Base-by-base conservation (phyloP, 2,797 vertebrate genomes). In the Peromyscus eremicus region DNA sequence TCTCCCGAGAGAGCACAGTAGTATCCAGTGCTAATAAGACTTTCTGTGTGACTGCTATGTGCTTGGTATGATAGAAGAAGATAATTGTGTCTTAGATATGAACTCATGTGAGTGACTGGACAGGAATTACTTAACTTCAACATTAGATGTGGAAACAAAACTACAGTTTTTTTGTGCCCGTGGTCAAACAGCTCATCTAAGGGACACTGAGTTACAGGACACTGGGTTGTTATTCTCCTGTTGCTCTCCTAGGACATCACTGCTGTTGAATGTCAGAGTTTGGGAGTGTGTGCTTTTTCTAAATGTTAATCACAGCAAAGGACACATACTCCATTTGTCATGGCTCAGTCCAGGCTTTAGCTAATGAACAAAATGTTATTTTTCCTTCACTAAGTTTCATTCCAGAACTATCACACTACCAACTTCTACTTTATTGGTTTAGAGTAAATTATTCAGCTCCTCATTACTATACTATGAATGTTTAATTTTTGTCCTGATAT, bases 391-490 rank as follows among this genome's bases (percentile, higher is more conserved):
- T 93, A 81, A 86, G 92, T 93, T 96, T 97, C 83, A 85, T 92
- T 95, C 62, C 29, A 34, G 92, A 96, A 68, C 76, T 95, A 96
- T 76, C 79, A 89, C 16, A 96, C 93, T 82, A 96, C 97, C 70
- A 97, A 94, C 94, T 82, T 96, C 91, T 77, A 95, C 98, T 98
- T 98, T 97, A 98, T 98, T 98, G 98, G 73, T 88, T 97, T 89
- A 95, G 97, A 98, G 97, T 98, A 98, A 98, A 98, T 98, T 98
- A 98, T 98, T 98, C 97, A 98, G 96, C 80, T 96, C 89, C 97
- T 98, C 98, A 98, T 99, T 98, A 98, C 96, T 95, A 97, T 98
- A 98, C 97, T 98, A 98, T 98, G 98, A 98, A 98, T 98, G 98
- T 98, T 98, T 98, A 98, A 98, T 98, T 98, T 97, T 94, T 98